Evolutionary conservation across 1,140 invertebrate genomes (phyloP).

Genomic region (Tetragonula clypearis): DNA sequence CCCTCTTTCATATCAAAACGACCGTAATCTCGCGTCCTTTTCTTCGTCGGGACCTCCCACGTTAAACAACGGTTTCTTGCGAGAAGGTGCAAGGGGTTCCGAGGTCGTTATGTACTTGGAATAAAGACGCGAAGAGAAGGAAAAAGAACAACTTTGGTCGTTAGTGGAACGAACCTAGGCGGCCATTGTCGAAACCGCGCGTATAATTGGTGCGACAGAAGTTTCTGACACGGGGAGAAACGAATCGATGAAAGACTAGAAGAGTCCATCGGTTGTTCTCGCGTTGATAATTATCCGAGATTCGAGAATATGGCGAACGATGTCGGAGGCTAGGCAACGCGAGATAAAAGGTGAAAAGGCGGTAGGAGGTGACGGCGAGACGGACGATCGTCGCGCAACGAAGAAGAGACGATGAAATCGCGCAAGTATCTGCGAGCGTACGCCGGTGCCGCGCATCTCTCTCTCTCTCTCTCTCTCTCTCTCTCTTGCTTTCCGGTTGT

Average conservation of each 20-base stretch:
- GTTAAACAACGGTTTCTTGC: neutral
- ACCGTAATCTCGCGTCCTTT: conserved; percentile 12
- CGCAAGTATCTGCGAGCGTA: conserved; percentile 66
- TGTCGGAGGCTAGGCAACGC: neutral
- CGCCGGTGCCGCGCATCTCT: conserved; percentile 54
- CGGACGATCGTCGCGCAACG: conserved; percentile 16
- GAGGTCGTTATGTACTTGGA: neutral
- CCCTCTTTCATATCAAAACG: conserved; percentile 9
- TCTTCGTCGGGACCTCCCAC: conserved; percentile 29
- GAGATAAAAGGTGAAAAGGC: conserved; percentile 55
- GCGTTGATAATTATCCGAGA: conserved; percentile 68
- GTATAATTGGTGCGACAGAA: conserved; percentile 24
- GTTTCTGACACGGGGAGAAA: neutral
- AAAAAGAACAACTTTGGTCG: neutral
- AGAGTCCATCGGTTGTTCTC: conserved; percentile 5
- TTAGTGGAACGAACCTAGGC: conserved; percentile 29
- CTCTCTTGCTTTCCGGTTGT: conserved; percentile 40
- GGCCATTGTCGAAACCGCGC: neutral
- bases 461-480: conserved; percentile 9
- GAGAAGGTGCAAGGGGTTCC: no score
- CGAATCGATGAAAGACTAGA: conserved; percentile 35
- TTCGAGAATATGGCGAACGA: conserved; percentile 48
- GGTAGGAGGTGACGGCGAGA: conserved; percentile 52
- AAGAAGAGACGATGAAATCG: conserved; percentile 72
- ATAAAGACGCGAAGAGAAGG: neutral